A percentile compares a stretch with the other conserved stretches of the same genome.
Evolutionary conservation across 2,113 vertebrate species (phyloP).

Genomic region (Pseudopodoces humilis): DNA sequence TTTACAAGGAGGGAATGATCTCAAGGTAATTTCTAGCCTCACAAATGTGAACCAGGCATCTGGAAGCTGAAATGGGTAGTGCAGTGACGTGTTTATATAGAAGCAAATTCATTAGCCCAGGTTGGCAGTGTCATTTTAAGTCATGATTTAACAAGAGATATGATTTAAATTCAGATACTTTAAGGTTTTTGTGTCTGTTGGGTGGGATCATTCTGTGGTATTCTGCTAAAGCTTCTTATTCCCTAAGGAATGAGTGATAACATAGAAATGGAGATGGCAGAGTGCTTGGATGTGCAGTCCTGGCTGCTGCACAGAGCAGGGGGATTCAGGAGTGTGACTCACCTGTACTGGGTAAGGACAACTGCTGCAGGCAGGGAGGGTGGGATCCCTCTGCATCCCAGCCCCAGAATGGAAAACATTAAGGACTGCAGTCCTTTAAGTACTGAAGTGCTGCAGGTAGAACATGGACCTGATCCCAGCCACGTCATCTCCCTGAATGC

Average conservation of each 20-base stretch:
- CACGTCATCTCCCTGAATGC: background rate
- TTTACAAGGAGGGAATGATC: background rate
- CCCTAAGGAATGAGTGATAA: background rate
- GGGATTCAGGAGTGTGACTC: background rate
- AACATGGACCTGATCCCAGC: background rate
- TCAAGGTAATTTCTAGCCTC: background rate
- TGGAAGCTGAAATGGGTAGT: background rate
- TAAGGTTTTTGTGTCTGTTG: background rate
- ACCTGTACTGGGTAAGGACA: background rate
- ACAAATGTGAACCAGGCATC: background rate
- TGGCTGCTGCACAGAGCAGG: background rate
- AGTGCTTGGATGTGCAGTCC: background rate
- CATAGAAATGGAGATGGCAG: background rate
- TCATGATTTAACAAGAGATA: background rate
- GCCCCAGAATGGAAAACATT: background rate
- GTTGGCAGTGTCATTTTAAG: background rate
- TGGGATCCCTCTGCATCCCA: background rate
- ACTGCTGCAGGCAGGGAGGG: background rate
- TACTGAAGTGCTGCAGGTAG: background rate
- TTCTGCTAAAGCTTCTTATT: background rate
- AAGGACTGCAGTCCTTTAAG: background rate
- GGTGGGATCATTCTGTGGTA: background rate
- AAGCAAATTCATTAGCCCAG: conserved; percentile 7
- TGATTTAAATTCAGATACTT: background rate
- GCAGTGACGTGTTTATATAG: conserved; percentile 13